Evolutionary conservation across 2,888 invertebrate species (phyloP), one percentile per base, ranked within the genome.

Genomic region (Phalera bucephala): DNA sequence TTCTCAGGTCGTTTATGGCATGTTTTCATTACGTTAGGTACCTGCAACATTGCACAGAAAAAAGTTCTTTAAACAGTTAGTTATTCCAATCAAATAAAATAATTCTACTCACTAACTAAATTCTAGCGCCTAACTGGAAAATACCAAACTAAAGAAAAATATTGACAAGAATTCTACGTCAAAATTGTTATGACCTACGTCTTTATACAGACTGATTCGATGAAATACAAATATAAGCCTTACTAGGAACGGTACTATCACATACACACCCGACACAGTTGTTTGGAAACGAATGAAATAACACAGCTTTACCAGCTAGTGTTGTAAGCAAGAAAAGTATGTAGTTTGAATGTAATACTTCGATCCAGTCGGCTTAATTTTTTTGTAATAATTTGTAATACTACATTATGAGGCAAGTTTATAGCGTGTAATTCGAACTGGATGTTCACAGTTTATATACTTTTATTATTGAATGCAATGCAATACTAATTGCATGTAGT

Each of bases 301-400:
- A 41, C 10, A 33, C 22, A 36, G 28, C 35, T 36, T 42, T 42
- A 39, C 15, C 11, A 28, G 29, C 30, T 26, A 35, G 31, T 48
- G 25, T 28, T 41, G 12, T 31, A 14, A 23, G 9, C 3, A 40
- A 7, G 34, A 40, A 36, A 36, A 3, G 10, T 32, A 10, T 10
- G 5, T 2, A 12, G 32, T 38, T 33, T 27, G 31, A 38, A 41
- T 44, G 41, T 38, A 44, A 42, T 40, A 39, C 45, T 45, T 42
- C 21, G 36, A 46, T 31, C 31, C 36, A 17, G 23, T 44, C 13
- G 14, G 34, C 28, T 38, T 52, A 33, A n/a, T 42, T 33, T 31
- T 54, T 54, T 33, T 38, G 36, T 40, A 45, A 44, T 42, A 28
- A 10, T 27, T 34, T 25, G 29, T 32, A 27, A 35, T 36, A 41